Base-by-base conservation (phyloP, 2,797 vertebrate species). In the Chrysocyon brachyurus region DNA sequence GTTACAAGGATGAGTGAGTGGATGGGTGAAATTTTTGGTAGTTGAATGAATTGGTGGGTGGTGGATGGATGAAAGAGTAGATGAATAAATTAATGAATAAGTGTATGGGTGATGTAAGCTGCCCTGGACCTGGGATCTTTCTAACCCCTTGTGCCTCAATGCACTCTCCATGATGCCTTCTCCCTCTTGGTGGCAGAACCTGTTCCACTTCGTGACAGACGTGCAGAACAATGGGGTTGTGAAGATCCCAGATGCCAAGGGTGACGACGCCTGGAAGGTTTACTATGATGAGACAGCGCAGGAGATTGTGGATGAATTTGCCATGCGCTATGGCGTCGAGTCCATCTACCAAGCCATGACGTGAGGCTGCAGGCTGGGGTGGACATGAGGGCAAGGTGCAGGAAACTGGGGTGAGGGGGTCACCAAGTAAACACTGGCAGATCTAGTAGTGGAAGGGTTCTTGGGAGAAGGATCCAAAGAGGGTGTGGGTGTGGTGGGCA, bases 341-440 rank as follows among this genome's bases (percentile, higher is more conserved):
- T 99, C 99, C 98, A 99, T 99, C 98, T 99, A 99, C 98, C 99
- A 99, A 98, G 99, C 99, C 97, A 99, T 99, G 99, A 99, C 99
- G 99, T 99, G 98, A 98, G 99, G 61, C 93, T n/a, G 31, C 61
- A 16, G 91, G 33, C 93, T 16, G 88, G 75, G 83, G 61, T 75
- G 59, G 87, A 12, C 52, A 2, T 31, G 75, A 54, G 52, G 78
- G 46, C 0, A 24, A 21, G 64, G 78, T 77, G 28, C 46, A 68
- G 33, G 31, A 73, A 68, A 3, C 19, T 9, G 17, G 54, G 31
- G 22, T 5, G 66, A 26, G 70, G 15, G 24, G 24, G 19, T 56
- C 54, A 33, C 63, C 57, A 19, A n/a, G 72, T 6, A 10, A 87
- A 49, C 70, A 6, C 54, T 33, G 79, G 21, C 16, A 26, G 72